phyloP scores from a whole-genome alignment of 2,797 vertebrate species.

The Enteromius radiatus region DNA sequence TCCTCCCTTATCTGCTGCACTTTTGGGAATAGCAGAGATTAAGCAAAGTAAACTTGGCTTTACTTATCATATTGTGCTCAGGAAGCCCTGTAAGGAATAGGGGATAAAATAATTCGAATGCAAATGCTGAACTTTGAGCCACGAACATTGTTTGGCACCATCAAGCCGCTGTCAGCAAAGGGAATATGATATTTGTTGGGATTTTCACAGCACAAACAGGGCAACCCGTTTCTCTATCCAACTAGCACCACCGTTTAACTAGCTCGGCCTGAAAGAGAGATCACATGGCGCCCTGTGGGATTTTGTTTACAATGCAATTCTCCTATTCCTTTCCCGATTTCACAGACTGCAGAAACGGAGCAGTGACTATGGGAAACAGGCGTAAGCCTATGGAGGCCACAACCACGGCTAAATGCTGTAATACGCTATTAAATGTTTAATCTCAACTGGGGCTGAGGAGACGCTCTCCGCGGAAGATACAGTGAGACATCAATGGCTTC shows the following conservation, averaged over 20 bases:
- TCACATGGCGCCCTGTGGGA: conserved; percentile 52
- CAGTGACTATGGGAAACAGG: conserved; percentile 50
- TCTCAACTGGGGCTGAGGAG: conserved; percentile 55
- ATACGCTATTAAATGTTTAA: conserved; percentile 63
- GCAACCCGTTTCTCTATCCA: conserved; percentile 44
- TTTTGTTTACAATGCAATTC: conserved; percentile 60
- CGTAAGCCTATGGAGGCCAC: conserved; percentile 51
- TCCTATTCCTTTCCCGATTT: conserved; percentile 57
- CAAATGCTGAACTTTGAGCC: conserved; percentile 69
- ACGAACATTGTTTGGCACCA: conserved; percentile 65
- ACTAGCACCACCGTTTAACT: conserved; percentile 38
- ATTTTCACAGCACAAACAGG: conserved; percentile 56
- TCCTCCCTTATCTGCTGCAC: conserved; percentile 77
- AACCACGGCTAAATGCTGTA: conserved; percentile 57
- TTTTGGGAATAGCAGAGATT: conserved; percentile 83
- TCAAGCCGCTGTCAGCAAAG: conserved; percentile 51
- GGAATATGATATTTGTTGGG: conserved; percentile 55
- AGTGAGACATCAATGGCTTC: conserved; percentile 56
- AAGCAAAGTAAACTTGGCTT: conserved; percentile 84
- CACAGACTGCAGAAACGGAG: conserved; percentile 51
- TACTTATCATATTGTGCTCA: conserved; percentile 85
- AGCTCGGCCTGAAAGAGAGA: conserved; percentile 47
- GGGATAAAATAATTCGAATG: conserved; percentile 68
- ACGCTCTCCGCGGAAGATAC: conserved; percentile 49
- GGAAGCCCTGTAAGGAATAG: conserved; percentile 79